Evolutionary conservation across 2,888 invertebrate genomes (phyloP).

Genomic region (Ypsolopha scabrella): DNA sequence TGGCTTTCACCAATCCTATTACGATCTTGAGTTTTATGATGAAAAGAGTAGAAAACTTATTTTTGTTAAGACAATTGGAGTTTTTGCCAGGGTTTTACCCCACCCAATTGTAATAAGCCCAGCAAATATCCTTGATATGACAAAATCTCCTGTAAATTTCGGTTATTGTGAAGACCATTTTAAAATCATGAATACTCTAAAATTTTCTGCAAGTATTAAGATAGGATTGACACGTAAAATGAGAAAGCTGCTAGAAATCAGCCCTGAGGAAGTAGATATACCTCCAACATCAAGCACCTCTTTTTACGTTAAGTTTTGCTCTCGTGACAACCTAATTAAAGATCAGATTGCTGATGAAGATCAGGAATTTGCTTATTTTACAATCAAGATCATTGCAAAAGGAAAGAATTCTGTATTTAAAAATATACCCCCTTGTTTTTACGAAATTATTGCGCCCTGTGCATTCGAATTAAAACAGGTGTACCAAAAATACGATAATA

Average conservation of each 20-base stretch:
- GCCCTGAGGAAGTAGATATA: constrained; percentile 31
- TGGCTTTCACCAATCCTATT: constrained; percentile 44
- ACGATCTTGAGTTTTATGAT: constrained; percentile 34
- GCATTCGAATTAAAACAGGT: background rate
- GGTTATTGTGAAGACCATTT: constrained; percentile 38
- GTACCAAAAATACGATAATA: background rate
- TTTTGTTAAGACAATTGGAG: constrained; percentile 27
- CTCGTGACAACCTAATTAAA: constrained; percentile 15
- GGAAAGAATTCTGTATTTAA: constrained; percentile 31
- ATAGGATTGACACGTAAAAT: constrained; percentile 41
- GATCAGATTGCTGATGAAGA: constrained; percentile 7
- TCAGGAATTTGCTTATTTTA: constrained; percentile 36
- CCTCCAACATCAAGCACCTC: constrained; percentile 18
- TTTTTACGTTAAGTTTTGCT: constrained; percentile 33
- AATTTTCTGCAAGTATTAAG: constrained; percentile 29
- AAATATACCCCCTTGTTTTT: constrained; percentile 20
- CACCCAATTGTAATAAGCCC: constrained; percentile 43
- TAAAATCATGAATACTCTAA: constrained; percentile 34
- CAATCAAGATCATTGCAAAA: constrained; percentile 35
- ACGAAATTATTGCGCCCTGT: constrained; percentile 19
- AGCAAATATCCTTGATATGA: constrained; percentile 42
- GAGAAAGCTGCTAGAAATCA: constrained; percentile 35
- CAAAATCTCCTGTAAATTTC: constrained; percentile 25
- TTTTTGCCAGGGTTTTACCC: constrained; percentile 41
- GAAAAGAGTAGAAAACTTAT: constrained; percentile 20